Percentiles rank a stretch among this genome's conserved stretches.
Conservation (phyloP, 1,140 invertebrate genomes). For the Micrasema minimum region DNA sequence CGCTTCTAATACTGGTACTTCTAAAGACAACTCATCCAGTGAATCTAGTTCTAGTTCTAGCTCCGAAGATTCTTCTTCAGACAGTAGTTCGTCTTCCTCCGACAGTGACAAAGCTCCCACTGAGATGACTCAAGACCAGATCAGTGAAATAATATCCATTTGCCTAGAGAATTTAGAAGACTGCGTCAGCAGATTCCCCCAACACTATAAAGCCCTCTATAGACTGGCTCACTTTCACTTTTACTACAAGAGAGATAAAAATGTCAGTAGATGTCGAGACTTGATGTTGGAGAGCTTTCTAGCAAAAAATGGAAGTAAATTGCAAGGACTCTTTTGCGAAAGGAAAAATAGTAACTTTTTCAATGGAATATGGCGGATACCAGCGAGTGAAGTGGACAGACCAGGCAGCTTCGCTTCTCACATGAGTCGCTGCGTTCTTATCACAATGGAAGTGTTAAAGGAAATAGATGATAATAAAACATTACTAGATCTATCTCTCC, state of each 20-base stretch:
- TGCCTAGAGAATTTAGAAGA: conserved; percentile 85
- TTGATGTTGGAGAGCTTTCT: conserved; percentile 76
- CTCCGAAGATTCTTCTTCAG: conserved; percentile 61
- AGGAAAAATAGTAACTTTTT: conserved; percentile 90
- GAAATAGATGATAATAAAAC: conserved; percentile 83
- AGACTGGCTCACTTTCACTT: conserved; percentile 87
- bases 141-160: conserved; percentile 62
- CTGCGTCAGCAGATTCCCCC: conserved; percentile 85
- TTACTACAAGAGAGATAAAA: conserved; percentile 74
- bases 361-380: conserved; percentile 93
- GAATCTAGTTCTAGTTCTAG: conserved; percentile 60
- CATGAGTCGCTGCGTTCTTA: conserved; percentile 84
- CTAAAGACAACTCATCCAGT: conserved; percentile 41
- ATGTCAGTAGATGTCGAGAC: conserved; percentile 76
- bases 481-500: conserved; percentile 82
- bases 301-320: conserved; percentile 68
- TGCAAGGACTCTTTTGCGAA: conserved; percentile 86
- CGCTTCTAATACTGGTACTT: conserved; percentile 46
- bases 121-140: conserved; percentile 60
- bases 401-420: conserved; percentile 92
- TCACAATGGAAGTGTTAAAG: conserved; percentile 84
- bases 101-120: conserved; percentile 54
- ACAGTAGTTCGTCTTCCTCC: conserved; percentile 60
- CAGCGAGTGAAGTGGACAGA: conserved; percentile 88
- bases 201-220: conserved; percentile 94